Base-by-base conservation (phyloP, 2,113 vertebrate genomes). In the Hippocampus guttulatus region DNA sequence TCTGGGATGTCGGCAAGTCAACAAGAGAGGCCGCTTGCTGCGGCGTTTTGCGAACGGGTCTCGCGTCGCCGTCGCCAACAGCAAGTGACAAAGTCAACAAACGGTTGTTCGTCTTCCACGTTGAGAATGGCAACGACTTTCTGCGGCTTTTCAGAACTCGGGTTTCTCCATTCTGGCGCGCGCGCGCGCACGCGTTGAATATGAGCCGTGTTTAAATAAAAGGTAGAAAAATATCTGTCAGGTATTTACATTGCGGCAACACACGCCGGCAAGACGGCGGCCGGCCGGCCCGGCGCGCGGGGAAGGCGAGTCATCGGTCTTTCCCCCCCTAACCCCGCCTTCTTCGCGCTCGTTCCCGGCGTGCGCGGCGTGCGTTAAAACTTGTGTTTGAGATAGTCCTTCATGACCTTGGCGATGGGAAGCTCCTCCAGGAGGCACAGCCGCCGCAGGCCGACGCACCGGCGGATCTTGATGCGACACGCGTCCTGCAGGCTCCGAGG, bases 311-410 rank as follows among this genome's bases (percentile, higher is more conserved):
- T 93, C 93, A 93, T 97, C 97, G 96, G 38, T 18, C 58, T 8
- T 20, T 10, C 1, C 58, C 12, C 8, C 58, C 14, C 0, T 15
- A 0, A 1, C 16, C 9, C 7, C 30, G 1, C n/a, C 21, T 61
- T 60, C 41, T 51, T 20, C 16, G 15, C 20, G 1, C 15, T 61
- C 11, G 16, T 6, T 20, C 60, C 60, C 27, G 18, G 58, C 27
- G 58, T 30, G 58, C 5, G 33, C 33, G 30, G 18, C 63, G 11
- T n/a, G n/a, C 11, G 23, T 25, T 65, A 47, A 85, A 97, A 98
- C 93, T 97, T 99, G 88, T 99, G 97, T 94, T 97, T 98, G 92
- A 99, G 93, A 92, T 98, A 99, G 95, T 98, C 97, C 93, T 97
- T 99, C 93, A 99, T 98, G 88, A 99, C 96, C 91, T 96, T 98